Evolutionary conservation across 2,113 vertebrate species (phyloP).

Genomic region (human (Homo sapiens)): GRCh38 chr17:55418501-55419000

Average conservation of each 20-base stretch:
- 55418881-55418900: neutral
- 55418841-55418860: neutral
- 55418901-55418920: neutral
- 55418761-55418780: neutral
- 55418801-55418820: neutral
- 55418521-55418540: slow-evolving; percentile 17
- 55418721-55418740: neutral
- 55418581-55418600: neutral
- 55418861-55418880: neutral
- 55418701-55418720: neutral
- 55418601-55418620: neutral
- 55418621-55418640: neutral
- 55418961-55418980: neutral
- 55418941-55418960: neutral
- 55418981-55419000: neutral
- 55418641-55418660: neutral
- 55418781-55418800: neutral
- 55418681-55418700: neutral
- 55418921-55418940: neutral
- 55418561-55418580: neutral
- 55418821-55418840: neutral
- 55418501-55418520: neutral
- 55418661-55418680: neutral
- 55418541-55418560: neutral
- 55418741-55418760: neutral